Percentiles rank a stretch among this genome's conserved stretches.
These are phyloP conservation scores for Polia nebulosa DNA, from an alignment of 2,888 invertebrate species.

Conservation along the genomic window DNA sequence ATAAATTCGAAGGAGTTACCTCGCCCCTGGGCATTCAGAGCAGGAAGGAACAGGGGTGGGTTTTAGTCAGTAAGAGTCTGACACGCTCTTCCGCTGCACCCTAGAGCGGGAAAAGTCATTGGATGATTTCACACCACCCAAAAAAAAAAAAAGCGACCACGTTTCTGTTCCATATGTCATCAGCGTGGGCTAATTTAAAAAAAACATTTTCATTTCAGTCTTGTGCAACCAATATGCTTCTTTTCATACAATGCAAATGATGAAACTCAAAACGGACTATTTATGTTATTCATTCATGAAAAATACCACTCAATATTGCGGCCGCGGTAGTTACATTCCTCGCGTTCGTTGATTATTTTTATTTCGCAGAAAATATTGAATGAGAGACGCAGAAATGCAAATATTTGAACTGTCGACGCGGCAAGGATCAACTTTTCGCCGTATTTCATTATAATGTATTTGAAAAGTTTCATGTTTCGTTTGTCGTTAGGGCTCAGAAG, in stretches of 20 bases:
- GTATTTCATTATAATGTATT: slow-evolving; percentile 79
- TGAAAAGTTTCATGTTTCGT: slow-evolving; percentile 76
- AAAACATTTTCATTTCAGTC: not conserved
- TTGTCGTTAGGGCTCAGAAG: slow-evolving; percentile 69
- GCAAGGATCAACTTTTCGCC: slow-evolving; percentile 72
- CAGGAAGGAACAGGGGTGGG: too few species aligned
- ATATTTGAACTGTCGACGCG: slow-evolving; percentile 72
- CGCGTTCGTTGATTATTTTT: slow-evolving; percentile 44
- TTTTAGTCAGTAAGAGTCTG: too few species aligned
- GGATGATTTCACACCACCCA: too few species aligned
- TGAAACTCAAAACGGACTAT: not conserved
- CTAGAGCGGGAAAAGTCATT: too few species aligned
- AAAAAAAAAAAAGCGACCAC: too few species aligned
- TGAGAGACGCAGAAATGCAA: slow-evolving; percentile 71
- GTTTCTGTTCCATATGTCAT: too few species aligned
- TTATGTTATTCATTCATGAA: slow-evolving; percentile 10
- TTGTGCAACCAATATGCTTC: not conserved
- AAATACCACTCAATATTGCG: slow-evolving; percentile 4
- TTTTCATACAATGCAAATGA: not conserved
- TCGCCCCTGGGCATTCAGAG: too few species aligned
- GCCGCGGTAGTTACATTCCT: not conserved
- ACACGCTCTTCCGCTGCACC: too few species aligned
- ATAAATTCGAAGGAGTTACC: too few species aligned
- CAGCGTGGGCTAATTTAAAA: too few species aligned
- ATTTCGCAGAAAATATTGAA: slow-evolving; percentile 58